Base-by-base conservation (phyloP, 1,140 invertebrate species). In the Fopius arisanus region DNA sequence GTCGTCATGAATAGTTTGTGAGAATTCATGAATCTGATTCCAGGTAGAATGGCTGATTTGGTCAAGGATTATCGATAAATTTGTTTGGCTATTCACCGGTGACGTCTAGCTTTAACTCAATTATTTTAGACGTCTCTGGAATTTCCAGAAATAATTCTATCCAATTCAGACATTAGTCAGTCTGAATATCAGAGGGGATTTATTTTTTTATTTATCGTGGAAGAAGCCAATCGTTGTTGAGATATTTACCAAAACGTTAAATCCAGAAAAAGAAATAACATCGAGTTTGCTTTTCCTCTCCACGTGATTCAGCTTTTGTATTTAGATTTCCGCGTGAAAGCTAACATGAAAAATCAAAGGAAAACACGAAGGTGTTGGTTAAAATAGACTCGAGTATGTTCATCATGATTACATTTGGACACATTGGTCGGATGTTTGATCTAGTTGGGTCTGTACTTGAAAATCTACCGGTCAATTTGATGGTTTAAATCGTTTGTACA, bases 351-450 rank as follows among this genome's bases (percentile, higher is more conserved):
- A 72, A 72, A 72, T 72, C 16, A 59, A 72, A 9, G 70, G 54
- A 41, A 66, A 33, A 65, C 23, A 65, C 26, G 7, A 63, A 65
- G 21, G 51, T 59, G 59, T 59, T 21, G 16, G 70, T 72, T 66
- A 72, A 72, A 72, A 72, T 72, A 72, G 29, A 63, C 70, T 72
- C 59, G 16, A 66, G 43, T 51, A 21, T 51, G 4, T 51, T 51
- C 43, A 51, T 19, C 43, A 51, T 5, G n/a, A 3, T 51, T 51
- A 51, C 43, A 3, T 51, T 5, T 21, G 19, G 14, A 19, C 43
- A 51, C 43, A 51, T 51, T 51, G 5, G 19, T 21, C n/a, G 5
- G 12, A 5, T 40, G 5, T 40, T 40, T 40, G 43, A 5, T 16
- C n/a, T 51, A 12, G 1, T 19, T 21, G 0, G 19, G n/a, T 51